Conservation (phyloP, 2,888 invertebrate species). For the Harpagoxenus sublaevis region DNA sequence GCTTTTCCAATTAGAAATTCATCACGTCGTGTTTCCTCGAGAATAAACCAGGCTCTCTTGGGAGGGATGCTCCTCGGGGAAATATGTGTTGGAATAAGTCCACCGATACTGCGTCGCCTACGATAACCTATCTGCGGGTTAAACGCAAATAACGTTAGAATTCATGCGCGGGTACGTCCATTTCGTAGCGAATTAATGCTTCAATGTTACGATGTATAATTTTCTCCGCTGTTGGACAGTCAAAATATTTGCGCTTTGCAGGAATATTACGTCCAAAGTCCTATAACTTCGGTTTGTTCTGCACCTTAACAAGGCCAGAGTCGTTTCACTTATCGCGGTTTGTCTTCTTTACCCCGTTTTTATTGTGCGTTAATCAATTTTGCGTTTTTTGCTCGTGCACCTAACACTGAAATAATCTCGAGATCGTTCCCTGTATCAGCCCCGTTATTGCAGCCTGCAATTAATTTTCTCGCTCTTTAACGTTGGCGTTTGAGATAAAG, state of each 20-base stretch:
- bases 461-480: conserved; percentile 38
- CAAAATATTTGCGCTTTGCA: conserved; percentile 59
- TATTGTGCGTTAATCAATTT: conserved; percentile 48
- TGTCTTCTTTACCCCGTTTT: conserved; percentile 25
- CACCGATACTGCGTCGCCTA: conserved; percentile 54
- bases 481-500: neutral
- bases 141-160: conserved; percentile 60
- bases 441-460: conserved; percentile 15
- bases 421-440: conserved; percentile 25
- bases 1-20: conserved; percentile 71
- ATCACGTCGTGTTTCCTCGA: conserved; percentile 61
- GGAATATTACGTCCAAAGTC: conserved; percentile 42
- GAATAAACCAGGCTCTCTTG: conserved; percentile 47
- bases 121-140: conserved; percentile 60
- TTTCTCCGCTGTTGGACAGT: conserved; percentile 56
- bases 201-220: conserved; percentile 54
- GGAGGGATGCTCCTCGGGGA: conserved; percentile 65
- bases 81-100: conserved; percentile 69
- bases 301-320: conserved; percentile 19
- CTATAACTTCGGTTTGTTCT: conserved; percentile 47
- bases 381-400: conserved; percentile 33
- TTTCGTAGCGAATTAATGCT: conserved; percentile 46
- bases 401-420: conserved; percentile 18
- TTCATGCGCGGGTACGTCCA: conserved; percentile 48
- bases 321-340: neutral